Base-by-base conservation (phyloP, 2,797 vertebrate genomes). In the Oreochromis mossambicus region DNA sequence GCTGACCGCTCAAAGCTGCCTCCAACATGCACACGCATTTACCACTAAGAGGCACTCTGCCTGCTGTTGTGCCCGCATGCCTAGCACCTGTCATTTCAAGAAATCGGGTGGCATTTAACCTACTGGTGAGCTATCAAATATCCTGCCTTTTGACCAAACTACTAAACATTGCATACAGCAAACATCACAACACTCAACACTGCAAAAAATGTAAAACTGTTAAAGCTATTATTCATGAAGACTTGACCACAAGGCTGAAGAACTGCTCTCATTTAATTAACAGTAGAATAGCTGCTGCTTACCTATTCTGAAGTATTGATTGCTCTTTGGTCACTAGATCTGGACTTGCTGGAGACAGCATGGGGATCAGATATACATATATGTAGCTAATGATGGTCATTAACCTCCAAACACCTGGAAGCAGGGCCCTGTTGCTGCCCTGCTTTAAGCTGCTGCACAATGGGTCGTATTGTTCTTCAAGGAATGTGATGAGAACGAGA, bases 391-490 rank as follows among this genome's bases (percentile, higher is more conserved):
- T 94, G 90, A 88, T 77, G 83, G 89, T 93, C 89, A 93, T 95
- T 94, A 94, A 91, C 93, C 90, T 87, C 88, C 88, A 88, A 75
- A 92, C 95, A 92, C 93, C 84, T 93, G 92, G 88, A 79, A 73
- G 87, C 84, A 81, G 77, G 88, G 88, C 87, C 87, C 87, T 80
- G 55, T 56, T 82, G 15, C 83, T 87, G 80, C 36, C 80, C 68
- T 4, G 63, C 78, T 83, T 92, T 87, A 90, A 91, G 83, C 86
- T 79, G 76, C 87, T 32, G 34, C 81, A 95, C 93, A 97, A 88
- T 78, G 91, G 79, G 9, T 34, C 79, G 38, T 89, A 95, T 95
- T 97, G 95, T 97, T 93, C 86, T 84, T 29, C 3, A 12, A 81
- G 84, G 87, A 87, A 83, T 68, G 83, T 85, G 88, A 84, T 26